A percentile compares a stretch with the other conserved stretches of the same genome.
Conservation (phyloP, 1,140 invertebrate species). For the Brachystomella parvula region DNA sequence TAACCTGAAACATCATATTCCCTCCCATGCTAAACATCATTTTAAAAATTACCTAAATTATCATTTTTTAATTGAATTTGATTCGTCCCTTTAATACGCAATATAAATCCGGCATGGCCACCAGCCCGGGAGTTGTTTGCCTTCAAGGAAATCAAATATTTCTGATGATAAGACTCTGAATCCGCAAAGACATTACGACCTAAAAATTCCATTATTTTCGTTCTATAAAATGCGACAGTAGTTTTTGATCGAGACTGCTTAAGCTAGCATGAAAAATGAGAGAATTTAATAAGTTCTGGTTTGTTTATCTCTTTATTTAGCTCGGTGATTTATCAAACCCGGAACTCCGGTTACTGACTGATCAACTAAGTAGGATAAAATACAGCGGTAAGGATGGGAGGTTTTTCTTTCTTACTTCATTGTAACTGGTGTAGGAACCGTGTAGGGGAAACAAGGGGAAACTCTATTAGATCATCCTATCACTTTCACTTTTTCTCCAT, state of each 20-base stretch:
- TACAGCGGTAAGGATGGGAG: constrained; percentile 62
- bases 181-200: no score
- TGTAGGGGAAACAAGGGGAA: no score
- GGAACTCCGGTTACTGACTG: constrained; percentile 73
- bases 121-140: no score
- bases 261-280: no score
- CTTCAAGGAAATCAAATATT: no score
- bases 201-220: no score
- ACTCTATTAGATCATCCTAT: neutral
- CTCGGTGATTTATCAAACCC: constrained; percentile 74
- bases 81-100: neutral
- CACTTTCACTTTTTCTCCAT: neutral
- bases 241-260: no score
- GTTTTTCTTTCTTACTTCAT: neutral
- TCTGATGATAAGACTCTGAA: no score
- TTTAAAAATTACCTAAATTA: neutral
- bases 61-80: neutral
- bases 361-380: constrained; percentile 76
- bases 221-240: no score
- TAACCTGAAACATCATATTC: no score
- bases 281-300: no score
- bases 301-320: constrained; percentile 51
- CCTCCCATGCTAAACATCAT: no score
- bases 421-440: neutral
- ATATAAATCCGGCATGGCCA: neutral